Evolutionary conservation across 2,113 vertebrate genomes (phyloP), one percentile per base, ranked within the genome.

Genomic region (Istiophorus platypterus): DNA sequence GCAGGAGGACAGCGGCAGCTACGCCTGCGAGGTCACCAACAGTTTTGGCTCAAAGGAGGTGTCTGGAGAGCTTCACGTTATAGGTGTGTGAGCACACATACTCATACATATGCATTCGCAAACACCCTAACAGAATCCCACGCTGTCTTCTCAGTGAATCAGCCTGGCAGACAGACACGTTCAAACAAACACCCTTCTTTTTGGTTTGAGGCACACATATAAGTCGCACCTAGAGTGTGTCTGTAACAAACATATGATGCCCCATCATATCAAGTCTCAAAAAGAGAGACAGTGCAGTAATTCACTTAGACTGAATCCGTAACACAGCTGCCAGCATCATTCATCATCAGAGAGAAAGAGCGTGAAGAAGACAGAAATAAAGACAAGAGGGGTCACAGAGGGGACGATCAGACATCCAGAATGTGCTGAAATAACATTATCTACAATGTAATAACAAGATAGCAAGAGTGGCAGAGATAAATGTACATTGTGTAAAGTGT

Each of bases 1-100:
- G 15, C 95, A 96, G 29, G 98, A 99, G 88, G 98, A 99, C 95
- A 98, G 97, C 0, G 98, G 98, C 74, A 97, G 96, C 89, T 99
- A 99, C 85, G 96, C 98, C 69, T 99, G 98, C 57, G 98, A 99
- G 92, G 97, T 99, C 92, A 99, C 97, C 93, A 99, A 99, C 95
- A 99, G 97, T 89, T 99, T 99, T 2, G 98, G 98, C 83, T 99
- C 97, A 1, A 96, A 97, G 83, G 98, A 99, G 90, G 97, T 97
- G 93, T 98, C 97, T 0, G 98, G 97, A 75, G 96, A 95, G 92
- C 96, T 99, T 90, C 97, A 95, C 0, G 95, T 99, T 83, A 97
- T 99, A 27, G 98, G 98, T 99, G 90, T 77, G 89, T 77, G 72
- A 76, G 45, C 72, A 26, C 76, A 47, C 68, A 82, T 65, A 45